Conservation (phyloP, 2,797 vertebrate species). For the Nannoperca australis region DNA sequence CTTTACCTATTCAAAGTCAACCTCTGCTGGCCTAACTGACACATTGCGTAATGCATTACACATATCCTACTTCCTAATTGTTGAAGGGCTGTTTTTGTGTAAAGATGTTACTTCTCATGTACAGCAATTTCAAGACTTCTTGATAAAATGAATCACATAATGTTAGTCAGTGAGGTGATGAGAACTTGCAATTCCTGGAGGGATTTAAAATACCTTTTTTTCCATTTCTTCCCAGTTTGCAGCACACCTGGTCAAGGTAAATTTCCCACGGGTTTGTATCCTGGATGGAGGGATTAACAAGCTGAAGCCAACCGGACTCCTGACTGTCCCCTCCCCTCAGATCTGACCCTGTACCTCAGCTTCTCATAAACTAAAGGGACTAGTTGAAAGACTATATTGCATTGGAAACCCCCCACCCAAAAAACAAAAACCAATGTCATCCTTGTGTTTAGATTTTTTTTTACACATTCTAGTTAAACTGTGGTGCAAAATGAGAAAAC, state of each 20-base stretch:
- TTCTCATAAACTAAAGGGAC: neutral
- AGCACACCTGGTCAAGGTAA: constrained; percentile 92
- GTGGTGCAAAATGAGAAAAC: neutral
- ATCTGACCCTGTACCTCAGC: constrained; percentile 83
- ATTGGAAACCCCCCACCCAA: neutral
- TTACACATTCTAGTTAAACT: constrained; percentile 9
- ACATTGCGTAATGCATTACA: neutral
- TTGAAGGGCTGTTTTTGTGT: neutral
- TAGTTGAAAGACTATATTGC: constrained; percentile 16
- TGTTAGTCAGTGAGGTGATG: neutral
- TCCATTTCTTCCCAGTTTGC: constrained; percentile 87
- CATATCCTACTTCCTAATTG: neutral
- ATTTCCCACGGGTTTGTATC: constrained; percentile 92
- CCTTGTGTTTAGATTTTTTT: neutral
- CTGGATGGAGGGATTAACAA: constrained; percentile 98
- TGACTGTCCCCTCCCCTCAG: constrained; percentile 96
- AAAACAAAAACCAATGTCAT: neutral
- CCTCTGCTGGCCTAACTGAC: neutral
- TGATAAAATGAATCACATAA: neutral
- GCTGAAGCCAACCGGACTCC: constrained; percentile 95
- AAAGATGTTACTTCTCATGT: neutral
- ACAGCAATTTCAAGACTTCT: neutral
- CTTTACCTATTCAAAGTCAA: neutral
- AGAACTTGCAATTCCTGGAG: neutral
- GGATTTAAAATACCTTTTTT: neutral